These are phyloP conservation scores for Oceanodroma leucorhoa DNA, from an alignment of 2,797 vertebrate genomes.

Conservation along the genomic window DNA sequence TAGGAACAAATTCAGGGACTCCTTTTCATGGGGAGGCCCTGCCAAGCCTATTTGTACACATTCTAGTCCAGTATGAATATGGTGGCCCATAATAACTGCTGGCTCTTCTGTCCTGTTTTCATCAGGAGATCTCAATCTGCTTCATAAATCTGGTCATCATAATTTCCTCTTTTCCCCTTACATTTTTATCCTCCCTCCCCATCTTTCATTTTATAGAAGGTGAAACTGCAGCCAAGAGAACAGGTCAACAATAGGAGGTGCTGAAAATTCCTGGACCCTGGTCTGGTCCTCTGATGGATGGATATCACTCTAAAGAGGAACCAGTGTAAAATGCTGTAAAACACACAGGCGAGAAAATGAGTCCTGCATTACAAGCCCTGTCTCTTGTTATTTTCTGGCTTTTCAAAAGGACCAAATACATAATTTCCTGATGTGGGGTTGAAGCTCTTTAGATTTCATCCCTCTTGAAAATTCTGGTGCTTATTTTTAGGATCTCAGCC, in stretches of 20 bases:
- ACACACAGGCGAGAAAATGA: background rate
- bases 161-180: background rate
- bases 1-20: background rate
- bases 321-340: background rate
- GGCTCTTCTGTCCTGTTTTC: background rate
- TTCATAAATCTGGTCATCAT: background rate
- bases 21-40: background rate
- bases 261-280: background rate
- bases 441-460: background rate
- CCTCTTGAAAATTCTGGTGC: background rate
- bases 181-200: background rate
- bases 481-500: conserved; percentile 35
- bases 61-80: background rate
- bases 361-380: background rate
- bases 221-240: background rate
- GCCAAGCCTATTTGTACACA: background rate
- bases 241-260: background rate
- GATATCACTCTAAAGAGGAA: background rate
- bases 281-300: background rate
- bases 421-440: background rate
- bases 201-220: background rate
- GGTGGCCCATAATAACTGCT: background rate
- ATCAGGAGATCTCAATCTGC: background rate
- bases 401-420: background rate
- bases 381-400: background rate